Evolutionary conservation across 2,888 invertebrate species (phyloP), one percentile per base, ranked within the genome.

Genomic region (Mellilla xanthometata): DNA sequence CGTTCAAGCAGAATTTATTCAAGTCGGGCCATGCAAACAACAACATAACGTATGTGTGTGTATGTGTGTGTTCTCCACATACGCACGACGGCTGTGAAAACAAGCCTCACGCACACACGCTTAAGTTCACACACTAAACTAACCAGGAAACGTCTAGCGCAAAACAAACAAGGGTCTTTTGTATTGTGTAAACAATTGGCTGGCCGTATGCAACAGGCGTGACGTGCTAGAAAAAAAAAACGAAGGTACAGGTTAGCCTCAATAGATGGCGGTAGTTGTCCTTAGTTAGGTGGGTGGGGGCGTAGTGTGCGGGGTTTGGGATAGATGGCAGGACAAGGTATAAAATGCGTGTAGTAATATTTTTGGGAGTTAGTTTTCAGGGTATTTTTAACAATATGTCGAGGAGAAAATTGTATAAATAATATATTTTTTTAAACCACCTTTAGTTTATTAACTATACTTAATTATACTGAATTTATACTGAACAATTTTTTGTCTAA

Each of bases 111-210:
- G 69, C 72, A 72, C 72, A 66, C 62, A 62, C 45, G 57, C 60
- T 60, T 62, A 64, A 55, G 63, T 65, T 61, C 72, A 76, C 84
- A 86, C 81, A 87, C 86, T 86, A 86, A 88, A 88, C 83, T 87
- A 86, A 88, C 89, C 89, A 89, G 89, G 88, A 89, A 89, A 89
- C 86, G 89, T 88, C 88, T 89, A 89, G 89, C 87, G 86, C 86
- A 89, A 88, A 89, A 87, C 88, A 89, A 89, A 89, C 89, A 89
- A 79, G 88, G 89, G 88, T 85, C 88, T 88, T 86, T 89, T 89
- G 86, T 87, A 72, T 85, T 88, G 84, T 83, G 86, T 89, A 88
- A 89, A 89, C 89, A 89, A 89, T 87, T 74, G 81, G 70, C 78
- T 72, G 72, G 73, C 68, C 76, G 82, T 81, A 84, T 83, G 89